Base-by-base conservation (phyloP, 2,113 vertebrate species). In the Prionailurus bengalensis region DNA sequence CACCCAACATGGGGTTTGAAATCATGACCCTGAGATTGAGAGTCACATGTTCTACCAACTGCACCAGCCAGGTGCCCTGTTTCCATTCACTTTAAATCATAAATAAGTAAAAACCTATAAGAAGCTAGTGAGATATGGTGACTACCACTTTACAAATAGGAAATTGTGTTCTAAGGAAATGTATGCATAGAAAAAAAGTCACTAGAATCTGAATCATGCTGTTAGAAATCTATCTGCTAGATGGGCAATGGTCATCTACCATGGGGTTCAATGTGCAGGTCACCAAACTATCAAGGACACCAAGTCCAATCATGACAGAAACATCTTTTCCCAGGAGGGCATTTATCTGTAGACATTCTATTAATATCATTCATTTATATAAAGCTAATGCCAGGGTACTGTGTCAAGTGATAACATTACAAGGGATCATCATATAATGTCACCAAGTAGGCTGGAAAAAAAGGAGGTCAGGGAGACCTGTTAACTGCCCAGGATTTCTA, bases 91-190 rank as follows among this genome's bases (percentile, higher is more conserved):
- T 84, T 71, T 92, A 68, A 84, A 58, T 58, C 61, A 8, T 55
- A 82, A 89, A 45, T 15, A 70, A 90, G 39, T 80, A 9, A 74
- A 92, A 96, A 85, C 31, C 4, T 16, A 0, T 14, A 31, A 61
- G 48, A 88, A 70, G 12, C 45, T 91, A 92, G 9, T 42, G 42
- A 68, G 4, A 1, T 48, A 33, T 1, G 7, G 25, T 45, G 68
- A 70, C 63, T 80, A 90, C 13, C 66, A 73, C 51, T 76, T 45
- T 42, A 82, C 25, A 81, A 96, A 86, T 7, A 90, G 78, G 65
- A 84, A 61, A 81, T 13, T 96, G 42, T 88, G 36, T 19, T 90
- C 73, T 66, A 82, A 70, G 68, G 13, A 94, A 95, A 92, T 36
- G 7, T 70, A 79, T 27, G 70, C 15, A 84, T 3, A 70, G n/a